phyloP scores from a whole-genome alignment of 1,140 invertebrate genomes.

The Telenomus remus region DNA sequence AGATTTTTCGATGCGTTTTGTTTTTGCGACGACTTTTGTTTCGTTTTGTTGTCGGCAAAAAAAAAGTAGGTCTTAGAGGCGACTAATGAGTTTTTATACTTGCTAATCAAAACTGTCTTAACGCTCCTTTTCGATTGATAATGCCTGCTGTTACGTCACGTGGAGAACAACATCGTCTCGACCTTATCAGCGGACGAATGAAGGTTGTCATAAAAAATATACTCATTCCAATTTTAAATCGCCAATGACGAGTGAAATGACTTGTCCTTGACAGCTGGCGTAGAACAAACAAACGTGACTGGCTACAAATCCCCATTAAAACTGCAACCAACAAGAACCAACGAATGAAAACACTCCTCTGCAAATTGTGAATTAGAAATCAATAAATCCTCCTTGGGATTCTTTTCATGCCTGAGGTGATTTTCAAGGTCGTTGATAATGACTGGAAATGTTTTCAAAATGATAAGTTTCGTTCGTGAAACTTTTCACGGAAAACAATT shows the following conservation, averaged over 20 bases:
- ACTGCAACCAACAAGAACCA: background rate
- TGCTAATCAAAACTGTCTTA: background rate
- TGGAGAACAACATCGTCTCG: conserved; percentile 27
- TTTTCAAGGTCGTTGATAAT: too few species aligned
- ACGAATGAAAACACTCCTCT: background rate
- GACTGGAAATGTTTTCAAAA: too few species aligned
- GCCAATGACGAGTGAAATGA: conserved; percentile 38
- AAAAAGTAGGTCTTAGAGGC: background rate
- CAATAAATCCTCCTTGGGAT: too few species aligned
- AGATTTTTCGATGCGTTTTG: too few species aligned
- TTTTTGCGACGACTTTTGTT: too few species aligned
- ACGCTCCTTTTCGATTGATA: conserved; percentile 10
- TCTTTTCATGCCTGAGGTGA: too few species aligned
- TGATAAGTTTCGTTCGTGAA: too few species aligned
- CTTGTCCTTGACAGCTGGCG: conserved; percentile 22
- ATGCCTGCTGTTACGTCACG: conserved; percentile 17
- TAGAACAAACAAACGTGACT: conserved; percentile 16
- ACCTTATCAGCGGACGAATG: conserved; percentile 30
- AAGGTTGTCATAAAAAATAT: conserved; percentile 35
- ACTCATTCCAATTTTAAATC: conserved; percentile 38
- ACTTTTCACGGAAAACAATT: background rate
- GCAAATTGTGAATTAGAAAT: background rate
- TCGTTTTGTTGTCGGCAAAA: too few species aligned
- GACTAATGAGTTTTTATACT: background rate
- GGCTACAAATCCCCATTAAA: conserved; percentile 8